Evolutionary conservation across 1,140 invertebrate genomes (phyloP), one percentile per base, ranked within the genome.

Genomic region (Myzus persicae): DNA sequence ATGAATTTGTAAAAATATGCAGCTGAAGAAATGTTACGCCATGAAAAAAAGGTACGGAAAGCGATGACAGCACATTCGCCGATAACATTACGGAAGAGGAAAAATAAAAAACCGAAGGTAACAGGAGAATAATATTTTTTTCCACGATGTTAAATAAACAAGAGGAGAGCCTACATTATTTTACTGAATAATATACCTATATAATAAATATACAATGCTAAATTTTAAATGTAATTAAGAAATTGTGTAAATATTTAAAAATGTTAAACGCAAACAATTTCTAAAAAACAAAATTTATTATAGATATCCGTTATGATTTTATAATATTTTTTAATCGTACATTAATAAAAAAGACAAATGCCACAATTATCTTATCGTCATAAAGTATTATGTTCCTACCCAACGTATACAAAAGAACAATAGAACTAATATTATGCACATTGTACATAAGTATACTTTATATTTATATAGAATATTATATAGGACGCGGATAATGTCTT

Each of bases 41-140:
- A n/a, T n/a, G 40, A n/a, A 44, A 44, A 44, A 87, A 87, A 31
- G 31, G 26, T 42, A 42, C 42, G 42, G 31, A 76, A 76, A 76
- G 11, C 14, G 42, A 87, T 87, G 84, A 46, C 42, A 44, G 42
- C 84, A 38, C 38, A 46, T n/a, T 44, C 0, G 4, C 26, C 22
- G n/a, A 76, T 42, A 87, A 87, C 5, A 87, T 42, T 44, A 87
- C 26, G 84, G 59, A 76, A 76, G 59, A 76, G 59, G 59, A 76
- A 76, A 36, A 76, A 76, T n/a, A 76, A 14, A n/a, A n/a, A n/a
- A 76, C 14, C 5, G 59, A 76, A 76, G 59, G 59, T 76, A 76
- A 76, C 59, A 36, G 24, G 31, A 76, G 31, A 76, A 76, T 76
- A 76, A 76, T 51, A 51, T 76, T 76, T 18, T 76, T 67, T 76